phyloP scores from a whole-genome alignment of 64 coral and sea anemone genomes.

The Catalaphyllia jardinei region DNA sequence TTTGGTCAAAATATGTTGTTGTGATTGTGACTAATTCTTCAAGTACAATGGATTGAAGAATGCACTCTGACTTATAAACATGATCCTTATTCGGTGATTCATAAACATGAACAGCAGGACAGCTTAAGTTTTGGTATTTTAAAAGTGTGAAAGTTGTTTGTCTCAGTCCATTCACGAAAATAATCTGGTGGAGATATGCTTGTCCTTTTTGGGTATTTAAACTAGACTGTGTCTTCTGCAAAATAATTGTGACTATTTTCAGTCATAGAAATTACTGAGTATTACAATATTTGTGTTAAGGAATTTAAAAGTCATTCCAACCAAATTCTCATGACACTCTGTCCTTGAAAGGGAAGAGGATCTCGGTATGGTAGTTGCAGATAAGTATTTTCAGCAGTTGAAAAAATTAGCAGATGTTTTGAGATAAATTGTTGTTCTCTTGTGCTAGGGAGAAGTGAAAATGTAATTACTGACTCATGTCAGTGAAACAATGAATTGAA shows the following conservation, averaged over 20 bases:
- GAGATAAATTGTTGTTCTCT: background rate
- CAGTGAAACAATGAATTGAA: too few relatives aligned
- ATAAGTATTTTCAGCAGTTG: background rate
- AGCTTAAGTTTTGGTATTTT: background rate
- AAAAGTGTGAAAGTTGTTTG: conserved; percentile 1
- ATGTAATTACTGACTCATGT: too few relatives aligned
- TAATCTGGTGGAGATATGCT: background rate
- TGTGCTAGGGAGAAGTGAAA: too few relatives aligned
- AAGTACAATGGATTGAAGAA: background rate
- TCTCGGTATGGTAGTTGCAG: background rate
- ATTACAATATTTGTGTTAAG: background rate
- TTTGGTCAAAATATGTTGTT: conserved; percentile 4
- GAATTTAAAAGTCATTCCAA: background rate
- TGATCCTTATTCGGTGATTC: background rate
- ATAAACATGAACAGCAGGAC: background rate
- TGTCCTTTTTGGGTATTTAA: conserved; percentile 3
- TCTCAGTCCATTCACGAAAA: background rate
- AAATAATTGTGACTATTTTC: background rate
- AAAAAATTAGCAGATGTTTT: background rate
- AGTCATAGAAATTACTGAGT: background rate
- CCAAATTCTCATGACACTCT: background rate
- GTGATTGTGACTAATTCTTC: background rate
- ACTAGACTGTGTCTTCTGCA: background rate
- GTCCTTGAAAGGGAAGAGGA: background rate
- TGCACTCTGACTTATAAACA: background rate